These are phyloP conservation scores for Apamea crenata DNA, from an alignment of 2,888 invertebrate genomes.

Conservation along the genomic window DNA sequence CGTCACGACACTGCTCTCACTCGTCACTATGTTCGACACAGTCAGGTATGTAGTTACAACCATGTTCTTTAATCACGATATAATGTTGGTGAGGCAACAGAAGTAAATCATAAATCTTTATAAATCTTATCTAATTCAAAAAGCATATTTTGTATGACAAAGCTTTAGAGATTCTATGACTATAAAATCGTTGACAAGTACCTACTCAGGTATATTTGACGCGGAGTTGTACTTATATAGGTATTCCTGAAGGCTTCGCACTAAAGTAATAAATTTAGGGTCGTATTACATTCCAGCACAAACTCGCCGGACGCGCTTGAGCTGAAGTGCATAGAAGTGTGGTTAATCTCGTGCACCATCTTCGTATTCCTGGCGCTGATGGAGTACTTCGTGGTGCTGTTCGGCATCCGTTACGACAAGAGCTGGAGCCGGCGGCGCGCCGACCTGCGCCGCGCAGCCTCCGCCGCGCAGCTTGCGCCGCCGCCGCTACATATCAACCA, in stretches of 20 bases:
- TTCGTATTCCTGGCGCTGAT: conserved; percentile 92
- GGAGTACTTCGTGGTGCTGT: conserved; percentile 92
- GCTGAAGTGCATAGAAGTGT: conserved; percentile 92
- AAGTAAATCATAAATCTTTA: no score
- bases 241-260: not conserved
- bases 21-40: conserved; percentile 92
- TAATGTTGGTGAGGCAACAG: not conserved
- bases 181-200: not conserved
- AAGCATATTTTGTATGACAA: not conserved
- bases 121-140: not conserved
- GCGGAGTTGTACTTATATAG: not conserved
- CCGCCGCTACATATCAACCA: conserved; percentile 87
- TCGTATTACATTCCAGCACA: conserved; percentile 83
- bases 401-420: conserved; percentile 92
- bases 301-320: conserved; percentile 92
- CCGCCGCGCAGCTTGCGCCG: conserved; percentile 85
- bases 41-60: conserved; percentile 85
- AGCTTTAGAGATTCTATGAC: conserved; percentile 12
- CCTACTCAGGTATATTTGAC: not conserved
- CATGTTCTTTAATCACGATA: not conserved
- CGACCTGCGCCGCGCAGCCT: conserved; percentile 84
- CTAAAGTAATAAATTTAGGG: conserved; percentile 15
- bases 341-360: conserved; percentile 92
- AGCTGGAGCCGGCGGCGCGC: conserved; percentile 90
- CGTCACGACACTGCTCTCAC: conserved; percentile 91